Evolutionary conservation across 2,113 vertebrate species (phyloP).

Genomic region (Butorides virescens): DNA sequence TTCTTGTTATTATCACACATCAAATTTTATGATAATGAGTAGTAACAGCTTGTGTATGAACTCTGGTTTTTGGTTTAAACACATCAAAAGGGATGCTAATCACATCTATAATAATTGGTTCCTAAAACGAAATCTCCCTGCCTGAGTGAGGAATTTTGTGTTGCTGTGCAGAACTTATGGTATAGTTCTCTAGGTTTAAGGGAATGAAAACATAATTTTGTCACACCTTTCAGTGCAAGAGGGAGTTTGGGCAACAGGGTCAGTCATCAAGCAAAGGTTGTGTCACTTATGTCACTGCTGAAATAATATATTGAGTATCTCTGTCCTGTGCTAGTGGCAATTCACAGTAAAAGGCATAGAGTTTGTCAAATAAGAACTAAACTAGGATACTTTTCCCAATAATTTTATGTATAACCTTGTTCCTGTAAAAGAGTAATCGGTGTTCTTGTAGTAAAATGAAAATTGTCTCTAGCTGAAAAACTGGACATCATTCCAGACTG

Average conservation of each 20-base stretch:
- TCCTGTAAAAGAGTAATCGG: neutral
- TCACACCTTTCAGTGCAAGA: neutral
- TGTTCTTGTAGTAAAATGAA: neutral
- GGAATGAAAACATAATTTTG: neutral
- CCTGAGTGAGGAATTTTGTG: neutral
- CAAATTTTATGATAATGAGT: neutral
- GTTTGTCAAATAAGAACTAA: neutral
- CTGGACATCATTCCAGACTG: neutral
- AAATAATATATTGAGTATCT: neutral
- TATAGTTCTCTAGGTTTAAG: neutral
- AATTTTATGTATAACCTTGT: neutral
- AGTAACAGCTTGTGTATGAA: neutral
- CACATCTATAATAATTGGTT: neutral
- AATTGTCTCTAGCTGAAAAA: neutral
- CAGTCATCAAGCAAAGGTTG: neutral
- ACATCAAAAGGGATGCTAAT: neutral
- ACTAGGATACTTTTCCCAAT: neutral
- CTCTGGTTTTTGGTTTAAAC: neutral
- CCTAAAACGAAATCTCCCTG: neutral
- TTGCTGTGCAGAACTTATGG: neutral
- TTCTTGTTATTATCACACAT: neutral
- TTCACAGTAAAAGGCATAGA: neutral
- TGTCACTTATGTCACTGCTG: neutral
- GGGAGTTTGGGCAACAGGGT: accelerated
- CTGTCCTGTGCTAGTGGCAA: neutral